phyloP scores from a whole-genome alignment of 2,113 vertebrate species.

The Catagonus wagneri region DNA sequence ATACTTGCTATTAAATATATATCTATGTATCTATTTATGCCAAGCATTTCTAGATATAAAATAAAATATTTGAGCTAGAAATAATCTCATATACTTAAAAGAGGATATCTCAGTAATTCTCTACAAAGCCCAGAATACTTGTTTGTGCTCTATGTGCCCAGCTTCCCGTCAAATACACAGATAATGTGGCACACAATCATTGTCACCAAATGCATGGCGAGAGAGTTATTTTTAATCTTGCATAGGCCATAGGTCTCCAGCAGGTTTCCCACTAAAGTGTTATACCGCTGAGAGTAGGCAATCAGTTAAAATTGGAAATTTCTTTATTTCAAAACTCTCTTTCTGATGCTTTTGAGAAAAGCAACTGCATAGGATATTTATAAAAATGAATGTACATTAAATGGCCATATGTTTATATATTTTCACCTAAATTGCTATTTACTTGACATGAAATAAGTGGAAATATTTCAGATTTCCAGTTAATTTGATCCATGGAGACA shows the following conservation, averaged over 20 bases:
- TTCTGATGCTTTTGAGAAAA: slow-evolving; percentile 72
- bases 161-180: slow-evolving; percentile 55
- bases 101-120: not conserved
- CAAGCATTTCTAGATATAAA: slow-evolving; percentile 49
- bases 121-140: not conserved
- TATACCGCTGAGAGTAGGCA: slow-evolving; percentile 64
- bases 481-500: slow-evolving; percentile 49
- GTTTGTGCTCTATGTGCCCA: slow-evolving; percentile 45
- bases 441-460: slow-evolving; percentile 58
- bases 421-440: slow-evolving; percentile 59
- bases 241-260: slow-evolving; percentile 60
- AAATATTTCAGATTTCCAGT: slow-evolving; percentile 57
- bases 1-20: not conserved
- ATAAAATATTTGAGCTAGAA: slow-evolving; percentile 39
- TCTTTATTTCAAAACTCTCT: slow-evolving; percentile 59
- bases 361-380: slow-evolving; percentile 52
- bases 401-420: slow-evolving; percentile 20
- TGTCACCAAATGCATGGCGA: slow-evolving; percentile 66
- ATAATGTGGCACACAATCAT: slow-evolving; percentile 70
- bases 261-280: slow-evolving; percentile 59
- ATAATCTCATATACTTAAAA: slow-evolving; percentile 28
- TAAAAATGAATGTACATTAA: slow-evolving; percentile 71
- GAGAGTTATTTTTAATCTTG: slow-evolving; percentile 76
- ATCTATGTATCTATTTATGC: not conserved
- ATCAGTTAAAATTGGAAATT: slow-evolving; percentile 79